A percentile compares a stretch with the other conserved stretches of the same genome.
Evolutionary conservation across 2,797 vertebrate genomes (phyloP).

Genomic region (Falco peregrinus): DNA sequence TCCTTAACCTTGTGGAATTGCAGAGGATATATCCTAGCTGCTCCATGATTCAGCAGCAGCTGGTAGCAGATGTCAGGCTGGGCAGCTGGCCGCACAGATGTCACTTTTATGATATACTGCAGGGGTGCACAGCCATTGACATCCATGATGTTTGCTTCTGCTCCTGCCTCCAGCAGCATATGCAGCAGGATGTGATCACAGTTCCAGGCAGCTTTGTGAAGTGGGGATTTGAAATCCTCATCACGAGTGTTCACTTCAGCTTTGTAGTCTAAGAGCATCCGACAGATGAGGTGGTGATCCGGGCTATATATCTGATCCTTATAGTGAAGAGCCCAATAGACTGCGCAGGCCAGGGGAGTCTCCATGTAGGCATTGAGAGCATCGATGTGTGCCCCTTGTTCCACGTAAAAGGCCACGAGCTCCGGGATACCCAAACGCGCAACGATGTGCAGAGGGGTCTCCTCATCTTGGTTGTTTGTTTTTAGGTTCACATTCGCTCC

Average conservation of each 20-base stretch:
- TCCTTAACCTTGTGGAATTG: constrained; percentile 94
- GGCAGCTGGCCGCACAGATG: constrained; percentile 82
- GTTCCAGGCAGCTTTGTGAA: constrained; percentile 98
- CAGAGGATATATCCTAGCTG: constrained; percentile 88
- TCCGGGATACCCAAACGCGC: constrained; percentile 88
- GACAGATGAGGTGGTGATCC: constrained; percentile 88
- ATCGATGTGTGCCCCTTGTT: constrained; percentile 84
- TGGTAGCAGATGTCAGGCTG: constrained; percentile 89
- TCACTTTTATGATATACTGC: constrained; percentile 93
- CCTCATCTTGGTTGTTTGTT: constrained; percentile 85
- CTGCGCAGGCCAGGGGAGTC: constrained; percentile 87
- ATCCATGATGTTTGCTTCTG: constrained; percentile 87
- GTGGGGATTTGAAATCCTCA: constrained; percentile 89
- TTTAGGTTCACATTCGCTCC: constrained; percentile 87
- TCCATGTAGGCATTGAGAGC: constrained; percentile 84
- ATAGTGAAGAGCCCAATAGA: constrained; percentile 88
- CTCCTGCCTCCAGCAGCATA: constrained; percentile 92
- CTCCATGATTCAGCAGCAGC: constrained; percentile 90
- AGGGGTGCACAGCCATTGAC: constrained; percentile 91
- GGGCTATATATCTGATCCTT: constrained; percentile 88
- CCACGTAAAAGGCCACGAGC: constrained; percentile 85
- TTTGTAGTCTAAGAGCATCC: constrained; percentile 87
- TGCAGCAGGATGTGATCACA: constrained; percentile 89
- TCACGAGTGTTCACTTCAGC: constrained; percentile 88
- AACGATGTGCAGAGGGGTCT: constrained; percentile 87